Evolutionary conservation across 2,113 vertebrate species (phyloP).

Genomic region (Chaenogobius annularis): DNA sequence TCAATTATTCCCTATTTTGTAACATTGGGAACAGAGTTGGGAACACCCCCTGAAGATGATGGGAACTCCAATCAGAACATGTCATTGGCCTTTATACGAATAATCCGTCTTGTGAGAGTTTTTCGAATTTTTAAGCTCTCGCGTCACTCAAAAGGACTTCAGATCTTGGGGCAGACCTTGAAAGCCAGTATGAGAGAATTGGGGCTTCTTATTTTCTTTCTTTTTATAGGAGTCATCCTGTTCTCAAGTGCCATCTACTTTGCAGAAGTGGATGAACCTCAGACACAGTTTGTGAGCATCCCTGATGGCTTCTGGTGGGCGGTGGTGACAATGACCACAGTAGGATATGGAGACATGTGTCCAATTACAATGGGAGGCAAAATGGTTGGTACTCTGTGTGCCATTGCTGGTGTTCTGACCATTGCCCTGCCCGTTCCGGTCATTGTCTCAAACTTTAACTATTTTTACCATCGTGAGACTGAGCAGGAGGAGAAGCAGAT

Average conservation of each 20-base stretch:
- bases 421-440: constrained; percentile 95
- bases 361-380: constrained; percentile 93
- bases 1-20: constrained; percentile 97
- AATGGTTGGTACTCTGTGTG: constrained; percentile 94
- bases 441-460: constrained; percentile 99
- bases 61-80: constrained; percentile 88
- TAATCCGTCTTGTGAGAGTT: constrained; percentile 93
- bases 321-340: constrained; percentile 98
- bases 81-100: constrained; percentile 92
- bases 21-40: constrained; percentile 90
- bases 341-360: constrained; percentile 98
- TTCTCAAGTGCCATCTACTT: constrained; percentile 98
- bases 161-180: constrained; percentile 90
- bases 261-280: constrained; percentile 93
- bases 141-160: constrained; percentile 90
- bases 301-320: constrained; percentile 99
- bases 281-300: constrained; percentile 96
- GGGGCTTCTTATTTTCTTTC: constrained; percentile 95
- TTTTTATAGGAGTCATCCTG: constrained; percentile 96
- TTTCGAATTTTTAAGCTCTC: constrained; percentile 97
- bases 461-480: constrained; percentile 96
- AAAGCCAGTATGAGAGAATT: constrained; percentile 91
- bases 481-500: constrained; percentile 89
- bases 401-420: constrained; percentile 95
- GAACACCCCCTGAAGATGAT: constrained; percentile 83